These are phyloP conservation scores for Chaitophorus viminalis DNA, from an alignment of 2,888 invertebrate genomes.

Conservation along the genomic window DNA sequence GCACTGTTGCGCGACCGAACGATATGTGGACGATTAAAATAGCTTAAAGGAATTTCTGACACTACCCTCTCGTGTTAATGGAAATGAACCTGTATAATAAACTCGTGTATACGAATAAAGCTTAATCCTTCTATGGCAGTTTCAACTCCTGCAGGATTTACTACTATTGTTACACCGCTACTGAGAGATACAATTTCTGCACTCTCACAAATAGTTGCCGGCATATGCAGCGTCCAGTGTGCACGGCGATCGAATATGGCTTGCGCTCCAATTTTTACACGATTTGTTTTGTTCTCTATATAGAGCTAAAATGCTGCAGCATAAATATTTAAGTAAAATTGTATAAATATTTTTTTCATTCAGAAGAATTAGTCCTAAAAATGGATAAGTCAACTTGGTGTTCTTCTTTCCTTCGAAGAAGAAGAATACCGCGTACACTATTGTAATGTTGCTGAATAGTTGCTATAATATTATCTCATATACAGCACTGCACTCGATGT, in stretches of 20 bases:
- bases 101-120: conserved; percentile 46
- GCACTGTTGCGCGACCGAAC: neutral
- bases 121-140: conserved; percentile 53
- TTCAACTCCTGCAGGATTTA: conserved; percentile 54
- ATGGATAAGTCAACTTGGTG: conserved; percentile 29
- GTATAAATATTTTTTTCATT: conserved; percentile 27
- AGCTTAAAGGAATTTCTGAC: conserved; percentile 44
- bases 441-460: neutral
- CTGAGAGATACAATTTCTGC: conserved; percentile 31
- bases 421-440: neutral
- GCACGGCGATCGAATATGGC: conserved; percentile 16
- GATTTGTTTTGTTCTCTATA: conserved; percentile 38
- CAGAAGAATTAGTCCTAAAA: neutral
- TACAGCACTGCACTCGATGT: neutral
- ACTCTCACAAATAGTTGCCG: conserved; percentile 38
- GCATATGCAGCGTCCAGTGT: neutral
- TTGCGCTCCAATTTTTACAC: conserved; percentile 26
- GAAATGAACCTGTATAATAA: conserved; percentile 43
- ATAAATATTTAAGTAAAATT: conserved; percentile 18
- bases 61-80: conserved; percentile 34
- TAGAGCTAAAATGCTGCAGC: conserved; percentile 10
- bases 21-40: conserved; percentile 49
- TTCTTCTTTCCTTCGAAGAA: neutral
- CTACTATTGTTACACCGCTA: conserved; percentile 10
- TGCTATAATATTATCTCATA: neutral